Percentiles rank a stretch among this genome's conserved stretches.
Evolutionary conservation across 2,797 vertebrate species (phyloP).

Genomic region (Pygocentrus nattereri): DNA sequence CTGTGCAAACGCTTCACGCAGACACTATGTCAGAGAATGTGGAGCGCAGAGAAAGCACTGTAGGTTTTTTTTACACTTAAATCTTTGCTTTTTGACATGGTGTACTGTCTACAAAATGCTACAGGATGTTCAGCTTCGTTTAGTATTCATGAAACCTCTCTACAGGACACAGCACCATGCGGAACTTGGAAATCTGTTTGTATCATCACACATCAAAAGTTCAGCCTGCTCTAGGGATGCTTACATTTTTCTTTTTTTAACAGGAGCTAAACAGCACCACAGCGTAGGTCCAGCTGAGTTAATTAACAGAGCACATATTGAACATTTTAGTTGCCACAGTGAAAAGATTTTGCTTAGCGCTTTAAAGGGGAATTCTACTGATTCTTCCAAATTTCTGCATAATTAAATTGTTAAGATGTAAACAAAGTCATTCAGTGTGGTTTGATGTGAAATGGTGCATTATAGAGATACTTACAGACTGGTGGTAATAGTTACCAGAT

Average conservation of each 20-base stretch:
- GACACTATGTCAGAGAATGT: constrained; percentile 20
- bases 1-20: background rate
- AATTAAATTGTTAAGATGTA: background rate
- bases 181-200: constrained; percentile 25
- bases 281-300: background rate
- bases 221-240: constrained; percentile 11
- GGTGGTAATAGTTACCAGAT: background rate
- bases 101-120: background rate
- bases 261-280: background rate
- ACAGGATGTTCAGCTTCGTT: constrained; percentile 1
- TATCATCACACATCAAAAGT: constrained; percentile 13
- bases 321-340: background rate
- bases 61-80: background rate
- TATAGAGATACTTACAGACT: background rate
- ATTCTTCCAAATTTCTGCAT: background rate
- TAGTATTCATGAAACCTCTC: constrained; percentile 24
- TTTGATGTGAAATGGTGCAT: background rate
- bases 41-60: constrained; percentile 24
- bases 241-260: background rate
- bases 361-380: background rate
- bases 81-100: background rate
- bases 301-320: background rate
- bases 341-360: background rate
- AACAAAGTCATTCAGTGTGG: background rate
- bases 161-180: constrained; percentile 21